Percentiles rank a stretch among this genome's conserved stretches.
These are phyloP conservation scores for Tricholaema leucomelas DNA, from an alignment of 2,113 vertebrate species.

Conservation along the genomic window DNA sequence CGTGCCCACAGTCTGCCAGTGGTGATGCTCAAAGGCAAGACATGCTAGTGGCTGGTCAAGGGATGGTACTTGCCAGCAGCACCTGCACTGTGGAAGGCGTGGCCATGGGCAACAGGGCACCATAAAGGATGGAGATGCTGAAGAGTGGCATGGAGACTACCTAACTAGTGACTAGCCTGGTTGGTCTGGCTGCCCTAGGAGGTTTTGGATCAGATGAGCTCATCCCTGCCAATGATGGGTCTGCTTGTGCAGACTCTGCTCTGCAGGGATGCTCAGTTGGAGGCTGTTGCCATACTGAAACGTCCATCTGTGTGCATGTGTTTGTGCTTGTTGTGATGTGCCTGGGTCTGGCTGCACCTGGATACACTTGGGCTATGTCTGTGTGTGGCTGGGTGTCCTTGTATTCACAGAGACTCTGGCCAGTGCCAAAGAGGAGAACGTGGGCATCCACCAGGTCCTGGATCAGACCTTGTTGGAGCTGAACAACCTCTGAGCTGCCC, in stretches of 20 bases:
- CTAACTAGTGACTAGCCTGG: background rate
- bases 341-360: background rate
- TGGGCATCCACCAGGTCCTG: slow-evolving; percentile 94
- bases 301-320: background rate
- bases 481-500: slow-evolving; percentile 90
- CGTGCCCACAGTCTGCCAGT: fast-evolving
- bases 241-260: background rate
- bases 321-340: background rate
- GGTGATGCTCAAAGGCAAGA: background rate
- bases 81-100: fast-evolving
- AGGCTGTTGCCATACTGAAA: background rate
- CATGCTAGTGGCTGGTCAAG: background rate
- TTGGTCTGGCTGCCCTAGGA: background rate
- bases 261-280: fast-evolving
- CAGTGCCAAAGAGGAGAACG: slow-evolving; percentile 95
- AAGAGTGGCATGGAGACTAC: background rate
- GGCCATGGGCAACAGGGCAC: fast-evolving
- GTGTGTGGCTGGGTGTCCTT: slow-evolving; percentile 15
- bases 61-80: fast-evolving
- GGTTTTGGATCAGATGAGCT: background rate
- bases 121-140: background rate
- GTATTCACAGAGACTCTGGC: slow-evolving; percentile 88
- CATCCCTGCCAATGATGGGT: background rate
- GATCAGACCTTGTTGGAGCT: slow-evolving; percentile 97
- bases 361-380: background rate